Base-by-base conservation (phyloP, 2,797 vertebrate species). In the Danio tinwini region DNA sequence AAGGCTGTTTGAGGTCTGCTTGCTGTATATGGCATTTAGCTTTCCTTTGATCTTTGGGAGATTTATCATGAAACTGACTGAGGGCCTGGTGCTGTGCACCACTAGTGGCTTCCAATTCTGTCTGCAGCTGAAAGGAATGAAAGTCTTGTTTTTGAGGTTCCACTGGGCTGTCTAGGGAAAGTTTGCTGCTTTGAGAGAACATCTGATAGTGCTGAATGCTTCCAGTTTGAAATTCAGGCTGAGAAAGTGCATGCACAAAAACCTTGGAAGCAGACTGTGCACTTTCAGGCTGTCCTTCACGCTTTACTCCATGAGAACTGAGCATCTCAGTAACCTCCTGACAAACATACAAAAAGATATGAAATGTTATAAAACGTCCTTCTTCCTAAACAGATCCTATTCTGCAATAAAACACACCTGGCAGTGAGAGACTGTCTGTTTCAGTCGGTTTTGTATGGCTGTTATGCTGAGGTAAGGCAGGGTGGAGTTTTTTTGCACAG, bases 401-500 rank as follows among this genome's bases (percentile, higher is more conserved):
- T 17, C 63, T 47, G 6, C 10, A 42, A 16, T 47, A 12, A 69
- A 77, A 69, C 5, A 13, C 44, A 65, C 88, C 88, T 86, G 82
- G 44, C 65, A 82, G 5, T 80, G 70, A n/a, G 62, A 58, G 7
- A 83, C 29, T 5, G 88, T 85, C 82, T 87, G 83, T 81, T 91
- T 90, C 80, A 93, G 77, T 84, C 84, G 89, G 80, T 89, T 37
- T 65, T 91, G 89, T 78, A 95, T 85, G 29, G 74, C 85, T 76
- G 81, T 16, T 14, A 52, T 71, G 37, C 86, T 81, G 75, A 91
- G 82, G 76, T 79, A 84, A 17, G 91, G 89, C 13, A 92, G 79
- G 17, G 87, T 86, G n/a, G 80, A 74, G 21, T 83, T 85, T 71
- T 84, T 84, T 50, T 87, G 87, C 84, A 87, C 62, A 5, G 59